These are phyloP conservation scores for Melanotaenia nigrans DNA, from an alignment of 2,797 vertebrate genomes.

Conservation along the genomic window DNA sequence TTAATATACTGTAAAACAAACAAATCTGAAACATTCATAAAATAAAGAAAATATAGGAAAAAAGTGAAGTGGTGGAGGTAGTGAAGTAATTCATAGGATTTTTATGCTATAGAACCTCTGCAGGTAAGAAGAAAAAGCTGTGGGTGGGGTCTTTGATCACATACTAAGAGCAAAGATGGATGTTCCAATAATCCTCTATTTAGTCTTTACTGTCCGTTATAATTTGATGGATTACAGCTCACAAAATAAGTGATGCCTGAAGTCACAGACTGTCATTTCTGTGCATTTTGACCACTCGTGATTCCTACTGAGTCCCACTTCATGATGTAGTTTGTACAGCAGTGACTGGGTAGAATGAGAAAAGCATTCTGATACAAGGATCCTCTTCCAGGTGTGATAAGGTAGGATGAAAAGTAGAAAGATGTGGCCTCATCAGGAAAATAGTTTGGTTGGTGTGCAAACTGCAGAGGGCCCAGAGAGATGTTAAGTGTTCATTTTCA, in stretches of 20 bases:
- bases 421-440: background rate
- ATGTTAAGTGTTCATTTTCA: background rate
- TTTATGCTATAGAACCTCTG: background rate
- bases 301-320: background rate
- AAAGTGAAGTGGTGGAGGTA: background rate
- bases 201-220: background rate
- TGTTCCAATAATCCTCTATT: background rate
- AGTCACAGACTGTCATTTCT: background rate
- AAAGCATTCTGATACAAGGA: background rate
- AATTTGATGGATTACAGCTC: background rate
- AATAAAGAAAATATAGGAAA: background rate
- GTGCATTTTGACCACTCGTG: background rate
- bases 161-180: background rate
- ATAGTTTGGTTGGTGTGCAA: background rate
- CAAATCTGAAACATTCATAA: background rate
- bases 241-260: background rate
- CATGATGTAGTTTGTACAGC: background rate
- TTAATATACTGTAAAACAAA: background rate
- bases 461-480: background rate
- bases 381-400: background rate
- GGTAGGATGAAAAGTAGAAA: background rate
- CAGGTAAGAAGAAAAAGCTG: background rate
- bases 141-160: background rate
- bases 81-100: background rate
- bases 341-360: background rate